Conservation (phyloP, 2,797 vertebrate species). For the Miichthys miiuy region DNA sequence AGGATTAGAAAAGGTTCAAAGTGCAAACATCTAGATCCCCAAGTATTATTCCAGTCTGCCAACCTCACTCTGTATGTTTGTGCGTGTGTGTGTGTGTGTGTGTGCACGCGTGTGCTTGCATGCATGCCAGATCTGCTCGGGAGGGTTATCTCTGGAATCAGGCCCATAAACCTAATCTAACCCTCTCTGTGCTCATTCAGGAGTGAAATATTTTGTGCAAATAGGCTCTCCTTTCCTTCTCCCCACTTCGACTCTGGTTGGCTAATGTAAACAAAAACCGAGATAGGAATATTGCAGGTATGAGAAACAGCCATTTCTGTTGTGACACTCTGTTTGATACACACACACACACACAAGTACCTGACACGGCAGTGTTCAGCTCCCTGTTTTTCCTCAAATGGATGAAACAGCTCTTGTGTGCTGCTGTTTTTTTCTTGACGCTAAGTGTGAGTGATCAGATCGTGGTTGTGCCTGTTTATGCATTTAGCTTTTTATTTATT, state of each 20-base stretch:
- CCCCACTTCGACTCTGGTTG: conserved; percentile 49
- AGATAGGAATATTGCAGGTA: conserved; percentile 63
- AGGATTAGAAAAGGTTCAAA: conserved; percentile 84
- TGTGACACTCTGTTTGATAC: conserved; percentile 67
- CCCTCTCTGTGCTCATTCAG: conserved; percentile 79
- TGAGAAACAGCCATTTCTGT: conserved; percentile 68
- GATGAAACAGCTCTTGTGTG: conserved; percentile 50
- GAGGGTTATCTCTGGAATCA: conserved; percentile 82
- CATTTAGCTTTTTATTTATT: conserved; percentile 44
- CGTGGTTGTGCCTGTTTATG: conserved; percentile 51
- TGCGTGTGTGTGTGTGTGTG: conserved; percentile 5
- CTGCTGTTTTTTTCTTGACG: conserved; percentile 50
- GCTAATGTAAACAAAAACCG: conserved; percentile 74
- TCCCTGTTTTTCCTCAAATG: conserved; percentile 46
- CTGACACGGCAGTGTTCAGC: conserved; percentile 47
- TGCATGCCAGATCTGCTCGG: conserved; percentile 71
- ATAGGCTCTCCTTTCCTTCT: conserved; percentile 70
- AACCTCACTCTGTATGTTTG: conserved; percentile 67
- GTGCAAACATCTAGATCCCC: conserved; percentile 82
- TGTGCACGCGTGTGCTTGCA: conserved; percentile 53
- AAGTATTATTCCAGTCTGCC: conserved; percentile 83
- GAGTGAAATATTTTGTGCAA: conserved; percentile 84
- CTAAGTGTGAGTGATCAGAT: conserved; percentile 67
- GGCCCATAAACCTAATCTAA: conserved; percentile 81
- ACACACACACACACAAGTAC: conserved; percentile 43